Conservation (phyloP, 2,113 vertebrate genomes). For the Ariopsis seemanni region DNA sequence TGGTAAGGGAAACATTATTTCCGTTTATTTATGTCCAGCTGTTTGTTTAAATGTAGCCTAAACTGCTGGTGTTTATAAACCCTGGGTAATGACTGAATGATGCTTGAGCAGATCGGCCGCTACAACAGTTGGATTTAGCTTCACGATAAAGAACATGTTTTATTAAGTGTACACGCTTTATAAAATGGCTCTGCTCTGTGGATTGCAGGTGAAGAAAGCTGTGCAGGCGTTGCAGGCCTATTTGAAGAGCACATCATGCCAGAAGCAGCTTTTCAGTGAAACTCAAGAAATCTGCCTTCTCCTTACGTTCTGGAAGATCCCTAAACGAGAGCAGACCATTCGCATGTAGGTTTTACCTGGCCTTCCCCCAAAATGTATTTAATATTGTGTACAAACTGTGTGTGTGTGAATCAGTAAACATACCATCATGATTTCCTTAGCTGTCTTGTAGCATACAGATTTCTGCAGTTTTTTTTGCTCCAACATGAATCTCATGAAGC, state of each 20-base stretch:
- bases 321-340: conserved; percentile 70
- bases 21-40: not conserved
- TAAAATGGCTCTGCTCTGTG: not conserved
- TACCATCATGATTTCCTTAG: not conserved
- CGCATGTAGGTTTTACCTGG: conserved; percentile 75
- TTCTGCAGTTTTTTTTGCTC: not conserved
- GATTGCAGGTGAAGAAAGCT: conserved; percentile 82
- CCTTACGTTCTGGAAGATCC: conserved; percentile 87
- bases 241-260: conserved; percentile 66
- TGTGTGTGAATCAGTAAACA: not conserved
- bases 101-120: not conserved
- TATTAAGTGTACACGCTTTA: not conserved
- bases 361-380: not conserved
- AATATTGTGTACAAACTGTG: not conserved
- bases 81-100: not conserved
- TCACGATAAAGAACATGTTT: not conserved
- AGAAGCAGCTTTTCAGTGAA: conserved; percentile 73
- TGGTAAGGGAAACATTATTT: not conserved
- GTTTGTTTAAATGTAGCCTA: not conserved
- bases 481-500: not conserved
- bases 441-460: not conserved
- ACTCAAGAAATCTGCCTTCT: conserved; percentile 76
- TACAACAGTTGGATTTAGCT: not conserved
- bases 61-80: not conserved
- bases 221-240: conserved; percentile 77